Evolutionary conservation across 2,888 invertebrate genomes (phyloP), one percentile per base, ranked within the genome.

Genomic region (Ophion slaviceki): DNA sequence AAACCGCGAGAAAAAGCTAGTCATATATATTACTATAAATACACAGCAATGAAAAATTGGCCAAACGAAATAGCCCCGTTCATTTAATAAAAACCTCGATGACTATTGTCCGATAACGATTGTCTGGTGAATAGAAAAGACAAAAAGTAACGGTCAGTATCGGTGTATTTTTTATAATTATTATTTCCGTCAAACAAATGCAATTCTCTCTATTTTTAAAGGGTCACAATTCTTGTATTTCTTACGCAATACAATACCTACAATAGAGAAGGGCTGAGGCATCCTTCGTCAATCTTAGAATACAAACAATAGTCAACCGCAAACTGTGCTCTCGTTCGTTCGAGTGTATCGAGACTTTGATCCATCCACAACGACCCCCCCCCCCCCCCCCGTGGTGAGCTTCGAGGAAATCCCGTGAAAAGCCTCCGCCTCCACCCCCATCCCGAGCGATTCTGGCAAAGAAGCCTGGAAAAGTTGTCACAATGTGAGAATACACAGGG

Each of bases 391-490:
- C 53, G 53, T 24, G 14, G 45, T 57, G 68, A 77, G 67, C 59
- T 17, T 45, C 8, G 24, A 68, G 62, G 40, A 71, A 71, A 36
- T 11, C 6, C 59, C 32, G 59, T 59, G 59, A 68, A 77, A 59
- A 68, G 32, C 28, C 61, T 53, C 24, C 47, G 66, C 32, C 57
- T 59, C 20, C 68, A 36, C n/a, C 64, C 28, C 32, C 47, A 57
- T 10, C 57, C 8, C 66, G 77, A 71, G 61, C 66, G 71, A 68
- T 45, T 66, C 24, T 47, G 36, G 11, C 11, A 62, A 62, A 84
- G 76, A 74, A 74, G 32, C 71, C 79, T 32, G 71, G 70, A 72
- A 83, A 80, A 80, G 36, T 28, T 67, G 76, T n/a, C 75, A 59
- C 68, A 20, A 36, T 75, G 67, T 40, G 59, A 70, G 68, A 81